A percentile compares a stretch with the other conserved stretches of the same genome.
Conservation (phyloP, 2,888 invertebrate species). For the Oscheius sp. region DNA sequence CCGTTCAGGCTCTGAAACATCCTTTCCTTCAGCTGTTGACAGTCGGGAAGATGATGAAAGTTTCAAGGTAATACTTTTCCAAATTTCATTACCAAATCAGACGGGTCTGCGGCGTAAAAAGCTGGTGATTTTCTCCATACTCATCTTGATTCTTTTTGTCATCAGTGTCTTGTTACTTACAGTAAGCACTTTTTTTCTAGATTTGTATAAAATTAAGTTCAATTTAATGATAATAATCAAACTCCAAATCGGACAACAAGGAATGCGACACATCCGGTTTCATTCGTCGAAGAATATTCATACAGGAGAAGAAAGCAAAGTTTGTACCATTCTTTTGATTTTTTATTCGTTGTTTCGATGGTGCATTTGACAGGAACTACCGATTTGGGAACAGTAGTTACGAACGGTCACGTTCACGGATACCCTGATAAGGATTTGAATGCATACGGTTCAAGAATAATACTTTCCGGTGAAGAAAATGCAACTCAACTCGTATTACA, state of each 20-base stretch:
- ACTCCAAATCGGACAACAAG: constrained; percentile 60
- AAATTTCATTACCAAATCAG: neutral
- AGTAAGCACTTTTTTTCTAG: constrained; percentile 48
- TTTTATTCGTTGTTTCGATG: constrained; percentile 38
- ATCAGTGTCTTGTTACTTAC: constrained; percentile 55
- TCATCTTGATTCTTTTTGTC: constrained; percentile 40
- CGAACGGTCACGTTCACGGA: constrained; percentile 61
- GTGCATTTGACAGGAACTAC: constrained; percentile 64
- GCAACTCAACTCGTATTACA: constrained; percentile 57
- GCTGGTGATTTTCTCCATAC: constrained; percentile 38
- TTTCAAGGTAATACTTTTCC: neutral
- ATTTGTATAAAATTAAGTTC: constrained; percentile 45
- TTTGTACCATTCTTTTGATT: constrained; percentile 4
- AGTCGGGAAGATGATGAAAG: constrained; percentile 26
- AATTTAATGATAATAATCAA: constrained; percentile 60
- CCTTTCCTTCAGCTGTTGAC: constrained; percentile 32
- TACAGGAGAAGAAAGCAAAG: constrained; percentile 41
- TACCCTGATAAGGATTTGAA: constrained; percentile 49
- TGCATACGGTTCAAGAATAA: constrained; percentile 56
- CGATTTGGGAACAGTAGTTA: constrained; percentile 62
- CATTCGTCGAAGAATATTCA: constrained; percentile 39
- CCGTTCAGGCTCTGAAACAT: constrained; percentile 28
- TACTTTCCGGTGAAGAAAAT: constrained; percentile 54
- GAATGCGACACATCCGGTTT: constrained; percentile 60
- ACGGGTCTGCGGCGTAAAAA: constrained; percentile 38